These are phyloP conservation scores for Epistrophe eligans DNA, from an alignment of 2,888 invertebrate genomes.

Conservation along the genomic window DNA sequence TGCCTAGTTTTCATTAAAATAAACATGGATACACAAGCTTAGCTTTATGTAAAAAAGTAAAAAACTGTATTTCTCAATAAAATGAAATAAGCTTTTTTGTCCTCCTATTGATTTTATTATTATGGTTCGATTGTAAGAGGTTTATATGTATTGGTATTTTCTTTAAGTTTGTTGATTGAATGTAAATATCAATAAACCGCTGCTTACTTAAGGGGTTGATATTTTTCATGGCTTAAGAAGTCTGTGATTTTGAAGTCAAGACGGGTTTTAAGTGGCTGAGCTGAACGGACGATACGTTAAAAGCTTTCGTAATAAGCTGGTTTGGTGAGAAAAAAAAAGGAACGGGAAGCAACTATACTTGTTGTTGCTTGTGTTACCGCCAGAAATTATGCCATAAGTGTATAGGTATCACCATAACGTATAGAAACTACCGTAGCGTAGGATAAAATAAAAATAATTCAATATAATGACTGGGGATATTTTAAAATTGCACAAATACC, in stretches of 20 bases:
- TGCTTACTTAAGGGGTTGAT: constrained; percentile 34
- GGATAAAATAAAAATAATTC: too few species aligned
- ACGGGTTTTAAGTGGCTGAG: constrained; percentile 32
- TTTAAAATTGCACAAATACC: too few species aligned
- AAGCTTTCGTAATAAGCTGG: constrained; percentile 65
- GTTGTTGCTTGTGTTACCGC: background rate
- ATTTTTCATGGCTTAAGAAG: constrained; percentile 47
- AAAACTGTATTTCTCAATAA: constrained; percentile 15
- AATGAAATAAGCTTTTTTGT: constrained; percentile 23
- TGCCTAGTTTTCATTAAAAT: constrained; percentile 23
- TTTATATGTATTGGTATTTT: background rate
- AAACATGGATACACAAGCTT: background rate
- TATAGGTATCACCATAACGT: background rate
- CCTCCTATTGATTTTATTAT: background rate
- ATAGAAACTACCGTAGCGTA: too few species aligned
- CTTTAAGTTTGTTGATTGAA: constrained; percentile 28
- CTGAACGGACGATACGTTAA: constrained; percentile 14
- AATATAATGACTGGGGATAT: too few species aligned
- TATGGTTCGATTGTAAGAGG: background rate
- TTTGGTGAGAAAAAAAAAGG: constrained; percentile 50
- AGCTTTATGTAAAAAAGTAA: constrained; percentile 6
- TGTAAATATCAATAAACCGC: constrained; percentile 30
- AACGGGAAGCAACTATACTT: constrained; percentile 59
- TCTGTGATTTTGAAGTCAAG: constrained; percentile 16
- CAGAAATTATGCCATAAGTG: background rate